Conservation (phyloP, 2,888 invertebrate species). For the Idaea straminata region DNA sequence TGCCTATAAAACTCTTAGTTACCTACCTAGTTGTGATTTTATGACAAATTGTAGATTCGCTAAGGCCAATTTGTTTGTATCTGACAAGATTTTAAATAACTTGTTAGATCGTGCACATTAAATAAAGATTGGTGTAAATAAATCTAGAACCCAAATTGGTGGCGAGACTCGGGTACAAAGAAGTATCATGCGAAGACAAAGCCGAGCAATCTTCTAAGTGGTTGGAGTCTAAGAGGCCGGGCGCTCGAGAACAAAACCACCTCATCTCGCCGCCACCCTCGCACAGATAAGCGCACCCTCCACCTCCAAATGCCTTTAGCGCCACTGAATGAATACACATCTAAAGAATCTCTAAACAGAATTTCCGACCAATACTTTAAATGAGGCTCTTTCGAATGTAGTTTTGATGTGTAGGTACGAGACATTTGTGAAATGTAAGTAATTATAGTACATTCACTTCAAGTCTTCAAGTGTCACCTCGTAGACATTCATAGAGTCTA, state of each 20-base stretch:
- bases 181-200: constrained; percentile 67
- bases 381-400: constrained; percentile 42
- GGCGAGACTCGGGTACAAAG: constrained; percentile 55
- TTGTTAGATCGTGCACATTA: constrained; percentile 34
- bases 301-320: constrained; percentile 61
- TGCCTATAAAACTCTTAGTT: neutral
- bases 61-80: constrained; percentile 6
- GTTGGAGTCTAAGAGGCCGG: constrained; percentile 51
- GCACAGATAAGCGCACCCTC: constrained; percentile 60
- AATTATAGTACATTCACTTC: neutral
- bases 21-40: neutral
- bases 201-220: constrained; percentile 75
- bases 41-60: neutral
- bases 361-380: constrained; percentile 49
- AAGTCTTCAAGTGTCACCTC: neutral
- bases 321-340: constrained; percentile 50
- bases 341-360: constrained; percentile 47
- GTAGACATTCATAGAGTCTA: neutral
- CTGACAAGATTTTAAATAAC: constrained; percentile 20
- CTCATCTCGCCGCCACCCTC: constrained; percentile 37
- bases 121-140: constrained; percentile 41
- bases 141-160: constrained; percentile 58
- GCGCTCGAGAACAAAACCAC: constrained; percentile 56
- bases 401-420: constrained; percentile 46
- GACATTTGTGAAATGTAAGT: constrained; percentile 35